Conservation (phyloP, 2,797 vertebrate genomes). For the Cynodonichthys magdalenae region DNA sequence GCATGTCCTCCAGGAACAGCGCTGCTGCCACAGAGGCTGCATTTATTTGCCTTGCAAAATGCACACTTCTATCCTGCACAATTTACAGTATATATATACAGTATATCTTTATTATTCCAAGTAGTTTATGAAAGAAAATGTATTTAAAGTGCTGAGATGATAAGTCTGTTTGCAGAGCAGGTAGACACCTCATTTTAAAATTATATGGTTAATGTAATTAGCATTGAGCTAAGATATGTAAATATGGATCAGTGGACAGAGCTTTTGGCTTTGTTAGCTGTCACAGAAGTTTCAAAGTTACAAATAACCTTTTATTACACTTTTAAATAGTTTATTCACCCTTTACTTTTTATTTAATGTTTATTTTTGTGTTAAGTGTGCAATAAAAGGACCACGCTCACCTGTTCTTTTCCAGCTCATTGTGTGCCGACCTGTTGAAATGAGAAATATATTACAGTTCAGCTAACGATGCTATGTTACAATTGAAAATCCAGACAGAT, state of each 20-base stretch:
- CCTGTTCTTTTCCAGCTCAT: conserved; percentile 96
- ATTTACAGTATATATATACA: too few relatives aligned
- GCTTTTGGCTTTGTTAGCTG: conserved; percentile 35
- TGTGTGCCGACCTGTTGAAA: conserved; percentile 91
- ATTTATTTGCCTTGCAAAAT: conserved; percentile 65
- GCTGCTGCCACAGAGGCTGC: conserved; percentile 36
- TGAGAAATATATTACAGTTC: conserved; percentile 20
- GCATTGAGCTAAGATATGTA: conserved; percentile 41
- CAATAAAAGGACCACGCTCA: conserved; percentile 74
- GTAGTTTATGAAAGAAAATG: conserved; percentile 14
- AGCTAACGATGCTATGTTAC: background rate
- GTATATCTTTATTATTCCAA: conserved; percentile 2
- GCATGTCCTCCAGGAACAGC: conserved; percentile 64
- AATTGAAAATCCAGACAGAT: background rate
- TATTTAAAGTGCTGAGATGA: conserved; percentile 10
- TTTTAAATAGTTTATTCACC: background rate
- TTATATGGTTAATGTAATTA: conserved; percentile 29
- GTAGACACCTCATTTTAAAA: conserved; percentile 12
- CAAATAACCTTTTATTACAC: background rate
- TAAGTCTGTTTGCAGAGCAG: conserved; percentile 18
- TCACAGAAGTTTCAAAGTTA: conserved; percentile 17
- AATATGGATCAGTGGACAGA: conserved; percentile 29
- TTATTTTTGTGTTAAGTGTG: conserved; percentile 16
- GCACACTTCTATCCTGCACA: conserved; percentile 13
- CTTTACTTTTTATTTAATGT: too few relatives aligned